Evolutionary conservation across 1,140 invertebrate genomes (phyloP), one percentile per base, ranked within the genome.

Genomic region (Drosophila dunni): DNA sequence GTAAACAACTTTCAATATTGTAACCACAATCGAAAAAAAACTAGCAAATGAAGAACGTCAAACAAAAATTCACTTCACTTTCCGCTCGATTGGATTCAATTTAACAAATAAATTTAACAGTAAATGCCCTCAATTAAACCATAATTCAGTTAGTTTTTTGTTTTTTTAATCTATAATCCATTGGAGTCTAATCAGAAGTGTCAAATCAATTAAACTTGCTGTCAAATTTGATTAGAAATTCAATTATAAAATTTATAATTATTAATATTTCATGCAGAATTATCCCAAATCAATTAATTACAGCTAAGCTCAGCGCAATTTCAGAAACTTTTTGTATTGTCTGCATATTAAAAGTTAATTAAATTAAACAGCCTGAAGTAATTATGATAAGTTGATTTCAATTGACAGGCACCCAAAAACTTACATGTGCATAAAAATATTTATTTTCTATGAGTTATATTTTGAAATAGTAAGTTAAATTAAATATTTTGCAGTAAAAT

Each of bases 1-100:
- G 56, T 46, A 70, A 65, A 67, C 13, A 38, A 65, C 50, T 67
- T 48, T 66, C 64, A 50, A 65, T 66, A 36, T 64, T 57, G 58
- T 13, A 42, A 34, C 2, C 9, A 9, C 53, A 58, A 40, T 24
- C 7, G 15, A 38, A 57, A 15, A 36, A 29, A 20, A 50, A 33
- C 7, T 2, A 20, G 17, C 2, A 20, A 20, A 20, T 20, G 15
- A 4, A 11, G 40, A n/a, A 33, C 13, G 15, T 36, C 38, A 20
- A 33, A 40, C 20, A 54, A 17, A 45, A 10, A 54, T 54, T 56
- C 20, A 54, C 11, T 24, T 56, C 2, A 54, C 36, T 38, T 29
- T 7, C 20, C 10, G 1, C 24, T 11, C 11, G 29, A 3, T 50
- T 46, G 5, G 7, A 24, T 46, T 62, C 33, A 34, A 50, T 62